Percentiles rank a stretch among this genome's conserved stretches.
Conservation (phyloP, 2,888 invertebrate genomes). For the Rhagonycha lutea region DNA sequence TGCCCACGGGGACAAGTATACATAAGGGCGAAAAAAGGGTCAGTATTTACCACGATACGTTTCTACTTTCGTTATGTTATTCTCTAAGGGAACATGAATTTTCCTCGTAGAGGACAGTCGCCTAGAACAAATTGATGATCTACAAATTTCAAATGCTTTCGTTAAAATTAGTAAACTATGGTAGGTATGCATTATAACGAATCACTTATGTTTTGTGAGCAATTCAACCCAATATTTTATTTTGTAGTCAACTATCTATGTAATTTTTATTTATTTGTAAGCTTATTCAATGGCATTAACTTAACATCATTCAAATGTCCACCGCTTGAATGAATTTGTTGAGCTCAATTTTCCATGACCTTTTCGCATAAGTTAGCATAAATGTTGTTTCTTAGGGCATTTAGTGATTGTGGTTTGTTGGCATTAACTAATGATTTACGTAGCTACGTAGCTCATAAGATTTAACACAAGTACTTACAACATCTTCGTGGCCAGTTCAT, state of each 20-base stretch:
- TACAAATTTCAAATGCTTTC: background rate
- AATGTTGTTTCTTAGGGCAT: too few relatives aligned
- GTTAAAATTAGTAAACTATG: background rate
- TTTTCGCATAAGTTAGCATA: too few relatives aligned
- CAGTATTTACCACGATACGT: constrained; percentile 37
- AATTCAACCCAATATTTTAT: background rate
- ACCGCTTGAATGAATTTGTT: too few relatives aligned
- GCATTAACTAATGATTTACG: too few relatives aligned
- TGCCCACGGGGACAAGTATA: constrained; percentile 50
- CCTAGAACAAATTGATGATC: constrained; percentile 3
- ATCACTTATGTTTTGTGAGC: background rate
- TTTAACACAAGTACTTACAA: too few relatives aligned
- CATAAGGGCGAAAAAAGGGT: constrained; percentile 47
- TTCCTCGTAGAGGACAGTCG: constrained; percentile 28
- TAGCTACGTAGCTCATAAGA: too few relatives aligned
- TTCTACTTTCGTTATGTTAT: constrained; percentile 32
- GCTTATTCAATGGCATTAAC: too few relatives aligned
- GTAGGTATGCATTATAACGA: background rate
- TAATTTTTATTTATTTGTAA: too few relatives aligned
- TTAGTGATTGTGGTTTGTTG: too few relatives aligned
- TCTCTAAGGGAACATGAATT: constrained; percentile 33
- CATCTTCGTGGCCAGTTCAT: too few relatives aligned
- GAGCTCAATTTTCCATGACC: too few relatives aligned
- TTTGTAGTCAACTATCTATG: background rate
- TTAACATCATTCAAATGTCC: too few relatives aligned